A percentile compares a stretch with the other conserved stretches of the same genome.
phyloP scores from a whole-genome alignment of 2,888 invertebrate genomes.

The Microdon myrmicae region DNA sequence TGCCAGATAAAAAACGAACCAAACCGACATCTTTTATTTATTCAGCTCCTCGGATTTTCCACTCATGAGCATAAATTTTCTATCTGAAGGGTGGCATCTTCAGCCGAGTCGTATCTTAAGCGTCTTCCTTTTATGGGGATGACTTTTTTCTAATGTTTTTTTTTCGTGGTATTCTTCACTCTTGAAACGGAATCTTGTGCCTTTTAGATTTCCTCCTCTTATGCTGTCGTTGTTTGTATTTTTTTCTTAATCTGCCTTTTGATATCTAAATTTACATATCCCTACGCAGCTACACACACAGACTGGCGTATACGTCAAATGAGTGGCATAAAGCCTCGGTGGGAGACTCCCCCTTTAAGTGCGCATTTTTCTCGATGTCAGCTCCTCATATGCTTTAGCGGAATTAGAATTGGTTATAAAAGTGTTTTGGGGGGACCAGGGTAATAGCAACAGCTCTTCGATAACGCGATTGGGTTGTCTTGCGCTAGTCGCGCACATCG shows the following conservation, averaged over 20 bases:
- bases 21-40: conserved; percentile 40
- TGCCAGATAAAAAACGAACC: conserved; percentile 24
- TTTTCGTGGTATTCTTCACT: conserved; percentile 17
- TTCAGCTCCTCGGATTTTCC: conserved; percentile 43
- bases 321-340: conserved; percentile 17
- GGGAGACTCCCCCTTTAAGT: conserved; percentile 46
- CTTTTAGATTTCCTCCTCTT: conserved; percentile 6
- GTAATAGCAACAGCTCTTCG: conserved; percentile 34
- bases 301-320: conserved; percentile 12
- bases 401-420: conserved; percentile 6
- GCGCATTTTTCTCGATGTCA: conserved; percentile 45
- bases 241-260: conserved; percentile 13
- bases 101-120: conserved; percentile 29
- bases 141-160: conserved; percentile 16
- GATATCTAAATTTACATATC: conserved; percentile 52
- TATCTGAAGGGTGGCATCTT: conserved; percentile 45
- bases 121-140: too few relatives aligned
- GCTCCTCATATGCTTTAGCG: conserved; percentile 27
- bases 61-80: conserved; percentile 49
- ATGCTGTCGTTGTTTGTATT: conserved; percentile 13
- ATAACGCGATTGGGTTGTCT: conserved; percentile 46
- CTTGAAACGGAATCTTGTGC: too few relatives aligned
- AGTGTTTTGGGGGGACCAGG: too few relatives aligned
- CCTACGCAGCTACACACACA: conserved; percentile 14
- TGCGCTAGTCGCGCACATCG: neutral